Conservation (phyloP, 2,797 vertebrate genomes). For the Catharus ustulatus region DNA sequence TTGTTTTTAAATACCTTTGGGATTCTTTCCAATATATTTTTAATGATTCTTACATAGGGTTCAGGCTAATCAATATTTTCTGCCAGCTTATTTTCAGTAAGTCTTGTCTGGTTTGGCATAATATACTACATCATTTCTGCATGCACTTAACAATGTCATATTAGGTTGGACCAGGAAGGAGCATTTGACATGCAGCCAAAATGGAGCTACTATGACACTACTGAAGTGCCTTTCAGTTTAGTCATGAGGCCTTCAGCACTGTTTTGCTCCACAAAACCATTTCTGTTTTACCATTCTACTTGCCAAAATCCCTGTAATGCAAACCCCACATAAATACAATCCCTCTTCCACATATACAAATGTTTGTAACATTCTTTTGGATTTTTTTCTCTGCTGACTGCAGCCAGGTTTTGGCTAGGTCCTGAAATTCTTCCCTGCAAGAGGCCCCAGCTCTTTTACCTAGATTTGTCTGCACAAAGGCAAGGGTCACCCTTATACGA, state of each 20-base stretch:
- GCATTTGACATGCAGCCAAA: neutral
- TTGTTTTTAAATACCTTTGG: neutral
- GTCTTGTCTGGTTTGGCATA: neutral
- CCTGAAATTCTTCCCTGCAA: neutral
- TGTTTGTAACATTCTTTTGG: fast-evolving
- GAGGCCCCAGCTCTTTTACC: neutral
- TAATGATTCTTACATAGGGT: neutral
- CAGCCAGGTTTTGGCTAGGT: neutral
- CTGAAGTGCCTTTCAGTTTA: neutral
- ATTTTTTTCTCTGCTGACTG: neutral
- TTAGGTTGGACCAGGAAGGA: neutral
- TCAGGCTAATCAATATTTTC: neutral
- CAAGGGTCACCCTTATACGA: neutral
- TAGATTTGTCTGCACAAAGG: neutral
- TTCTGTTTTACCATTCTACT: neutral
- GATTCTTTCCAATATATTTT: neutral
- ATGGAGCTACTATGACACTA: neutral
- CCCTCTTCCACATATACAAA: neutral
- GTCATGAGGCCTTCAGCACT: neutral
- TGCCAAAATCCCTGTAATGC: neutral
- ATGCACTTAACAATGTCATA: neutral
- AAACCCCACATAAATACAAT: neutral
- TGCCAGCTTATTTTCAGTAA: neutral
- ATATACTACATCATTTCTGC: neutral
- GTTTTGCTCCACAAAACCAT: neutral